These are phyloP conservation scores for Reticulitermes lucifugus DNA, from an alignment of 2,888 invertebrate species.

Conservation along the genomic window DNA sequence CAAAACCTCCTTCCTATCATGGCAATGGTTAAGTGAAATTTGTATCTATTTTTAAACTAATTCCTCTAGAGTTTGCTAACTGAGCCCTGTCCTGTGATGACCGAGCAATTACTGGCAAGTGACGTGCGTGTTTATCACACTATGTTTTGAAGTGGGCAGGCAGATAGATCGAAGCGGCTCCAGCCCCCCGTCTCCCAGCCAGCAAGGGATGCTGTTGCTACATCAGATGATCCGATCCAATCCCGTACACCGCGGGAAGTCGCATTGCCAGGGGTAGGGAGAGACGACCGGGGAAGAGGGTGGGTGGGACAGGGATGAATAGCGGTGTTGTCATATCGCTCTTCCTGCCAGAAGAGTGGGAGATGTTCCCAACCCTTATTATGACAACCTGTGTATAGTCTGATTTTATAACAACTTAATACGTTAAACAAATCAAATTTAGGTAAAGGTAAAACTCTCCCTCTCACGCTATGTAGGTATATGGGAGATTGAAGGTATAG, in stretches of 20 bases:
- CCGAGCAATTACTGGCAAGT: conserved; percentile 36
- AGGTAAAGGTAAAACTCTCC: too few species aligned
- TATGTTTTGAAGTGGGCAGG: conserved; percentile 30
- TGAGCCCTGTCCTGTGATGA: not conserved
- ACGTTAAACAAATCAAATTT: too few species aligned
- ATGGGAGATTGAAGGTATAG: too few species aligned
- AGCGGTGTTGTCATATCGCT: conserved; percentile 33
- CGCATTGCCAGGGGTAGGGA: conserved; percentile 31
- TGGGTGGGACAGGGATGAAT: conserved; percentile 30
- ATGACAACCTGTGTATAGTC: conserved; percentile 27
- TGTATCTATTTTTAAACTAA: not conserved
- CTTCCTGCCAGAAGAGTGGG: conserved; percentile 5
- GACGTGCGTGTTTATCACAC: conserved; percentile 22
- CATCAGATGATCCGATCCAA: conserved; percentile 48
- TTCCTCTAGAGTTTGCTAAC: too few species aligned
- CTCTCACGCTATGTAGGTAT: too few species aligned
- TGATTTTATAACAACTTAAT: not conserved
- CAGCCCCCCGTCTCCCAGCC: not conserved
- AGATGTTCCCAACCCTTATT: conserved; percentile 21
- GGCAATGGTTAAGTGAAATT: not conserved
- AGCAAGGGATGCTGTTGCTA: conserved; percentile 29
- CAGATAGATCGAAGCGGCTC: conserved; percentile 8
- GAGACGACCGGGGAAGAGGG: conserved; percentile 8
- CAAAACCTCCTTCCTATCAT: too few species aligned
- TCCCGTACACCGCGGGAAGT: conserved; percentile 44